Conservation (phyloP, 2,113 vertebrate species). For the Prochilodus magdalenae region DNA sequence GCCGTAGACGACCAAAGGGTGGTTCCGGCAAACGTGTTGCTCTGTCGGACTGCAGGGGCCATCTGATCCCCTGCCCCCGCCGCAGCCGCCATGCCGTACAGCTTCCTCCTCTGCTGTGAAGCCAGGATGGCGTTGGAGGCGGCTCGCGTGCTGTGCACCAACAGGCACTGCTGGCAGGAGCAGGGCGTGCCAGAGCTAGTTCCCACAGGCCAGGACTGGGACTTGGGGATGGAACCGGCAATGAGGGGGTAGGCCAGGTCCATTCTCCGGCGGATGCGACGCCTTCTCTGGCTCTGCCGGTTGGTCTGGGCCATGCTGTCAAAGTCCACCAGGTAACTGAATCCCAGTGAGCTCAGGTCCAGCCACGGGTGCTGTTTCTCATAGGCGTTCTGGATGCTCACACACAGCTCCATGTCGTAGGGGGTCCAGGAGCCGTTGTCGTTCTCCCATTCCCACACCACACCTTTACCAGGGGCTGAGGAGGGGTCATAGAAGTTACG, state of each 20-base stretch:
- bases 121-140: constrained; percentile 96
- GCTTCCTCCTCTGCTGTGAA: constrained; percentile 86
- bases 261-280: constrained; percentile 91
- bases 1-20: constrained; percentile 80
- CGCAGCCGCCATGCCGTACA: constrained; percentile 67
- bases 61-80: constrained; percentile 64
- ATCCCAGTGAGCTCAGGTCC: constrained; percentile 94
- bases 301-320: constrained; percentile 97
- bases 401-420: constrained; percentile 97
- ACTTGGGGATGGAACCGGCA: constrained; percentile 96
- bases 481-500: constrained; percentile 96
- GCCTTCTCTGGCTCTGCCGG: constrained; percentile 90
- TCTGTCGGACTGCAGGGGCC: constrained; percentile 81
- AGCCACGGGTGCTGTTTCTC: constrained; percentile 99
- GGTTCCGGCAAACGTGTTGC: constrained; percentile 87
- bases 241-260: constrained; percentile 95
- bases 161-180: constrained; percentile 92
- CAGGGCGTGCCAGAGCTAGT: constrained; percentile 89
- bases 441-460: constrained; percentile 98
- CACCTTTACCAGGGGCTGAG: constrained; percentile 92
- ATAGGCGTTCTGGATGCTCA: constrained; percentile 97
- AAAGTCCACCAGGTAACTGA: constrained; percentile 97
- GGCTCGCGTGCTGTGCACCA: constrained; percentile 93
- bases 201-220: constrained; percentile 96
- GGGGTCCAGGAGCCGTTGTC: constrained; percentile 92